Conservation (phyloP, 2,888 invertebrate species). For the Orchestes rusci region DNA sequence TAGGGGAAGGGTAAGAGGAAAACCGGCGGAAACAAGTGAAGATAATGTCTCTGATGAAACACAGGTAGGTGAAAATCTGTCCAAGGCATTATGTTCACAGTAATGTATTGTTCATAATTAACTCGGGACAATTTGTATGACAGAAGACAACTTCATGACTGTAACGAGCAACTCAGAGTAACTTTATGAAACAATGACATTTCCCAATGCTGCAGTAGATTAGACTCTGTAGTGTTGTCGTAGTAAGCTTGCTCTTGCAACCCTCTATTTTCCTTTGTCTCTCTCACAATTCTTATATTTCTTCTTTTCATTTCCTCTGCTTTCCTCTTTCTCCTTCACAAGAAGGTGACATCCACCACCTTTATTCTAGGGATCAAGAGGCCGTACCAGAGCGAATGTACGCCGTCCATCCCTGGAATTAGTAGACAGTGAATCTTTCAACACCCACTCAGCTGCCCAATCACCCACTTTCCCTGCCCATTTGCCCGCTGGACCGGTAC, state of each 20-base stretch:
- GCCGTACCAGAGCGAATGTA: constrained; percentile 54
- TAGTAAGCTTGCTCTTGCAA: too few species aligned
- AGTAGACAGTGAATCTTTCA: constrained; percentile 76
- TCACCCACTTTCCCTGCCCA: constrained; percentile 49
- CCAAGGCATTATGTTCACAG: too few species aligned
- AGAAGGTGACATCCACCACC: constrained; percentile 1
- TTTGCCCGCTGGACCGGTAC: constrained; percentile 49
- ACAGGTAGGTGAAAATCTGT: constrained; percentile 39
- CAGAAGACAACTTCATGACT: too few species aligned
- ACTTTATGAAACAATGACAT: too few species aligned
- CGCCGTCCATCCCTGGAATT: constrained; percentile 72
- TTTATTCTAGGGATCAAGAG: constrained; percentile 35
- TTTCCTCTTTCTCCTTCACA: constrained; percentile 2
- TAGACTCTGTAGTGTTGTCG: too few species aligned
- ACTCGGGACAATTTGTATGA: too few species aligned
- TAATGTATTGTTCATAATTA: too few species aligned
- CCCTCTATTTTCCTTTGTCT: too few species aligned
- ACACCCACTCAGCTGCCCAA: constrained; percentile 57
- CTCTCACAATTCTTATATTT: constrained; percentile 2
- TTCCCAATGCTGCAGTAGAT: too few species aligned
- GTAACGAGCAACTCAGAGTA: too few species aligned
- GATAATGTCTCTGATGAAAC: constrained; percentile 42
- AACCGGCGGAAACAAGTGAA: constrained; percentile 31
- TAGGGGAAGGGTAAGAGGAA: constrained; percentile 45
- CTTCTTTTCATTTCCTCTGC: constrained; percentile 6